phyloP scores from a whole-genome alignment of 2,888 invertebrate species.

The Ectobius pallidus region DNA sequence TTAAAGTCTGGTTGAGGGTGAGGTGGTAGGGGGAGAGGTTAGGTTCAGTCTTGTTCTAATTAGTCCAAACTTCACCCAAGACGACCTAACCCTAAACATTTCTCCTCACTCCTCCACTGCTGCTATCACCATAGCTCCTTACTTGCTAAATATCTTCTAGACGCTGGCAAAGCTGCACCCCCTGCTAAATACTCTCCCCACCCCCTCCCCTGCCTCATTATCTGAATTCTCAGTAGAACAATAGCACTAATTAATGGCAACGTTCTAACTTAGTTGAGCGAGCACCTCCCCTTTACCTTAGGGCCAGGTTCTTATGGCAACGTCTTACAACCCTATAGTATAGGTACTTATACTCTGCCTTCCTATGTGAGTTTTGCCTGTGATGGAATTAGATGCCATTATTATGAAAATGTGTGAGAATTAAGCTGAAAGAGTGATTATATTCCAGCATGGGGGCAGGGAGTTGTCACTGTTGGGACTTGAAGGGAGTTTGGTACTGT shows the following conservation, averaged over 20 bases:
- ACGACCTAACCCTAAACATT: slow-evolving; percentile 32
- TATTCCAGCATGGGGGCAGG: neutral
- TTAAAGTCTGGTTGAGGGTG: slow-evolving; percentile 28
- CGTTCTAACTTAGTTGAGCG: slow-evolving; percentile 36
- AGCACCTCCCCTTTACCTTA: slow-evolving; percentile 22
- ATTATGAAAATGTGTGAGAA: slow-evolving; percentile 34
- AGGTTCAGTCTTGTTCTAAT: slow-evolving; percentile 40
- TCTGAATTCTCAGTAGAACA: slow-evolving; percentile 44
- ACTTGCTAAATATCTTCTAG: slow-evolving; percentile 39
- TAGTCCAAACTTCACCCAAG: slow-evolving; percentile 40
- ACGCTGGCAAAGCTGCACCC: neutral
- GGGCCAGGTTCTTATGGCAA: slow-evolving; percentile 19
- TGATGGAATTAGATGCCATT: slow-evolving; percentile 33
- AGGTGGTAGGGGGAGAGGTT: neutral
- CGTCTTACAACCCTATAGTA: slow-evolving; percentile 15
- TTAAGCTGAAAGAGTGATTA: slow-evolving; percentile 29
- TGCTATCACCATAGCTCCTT: slow-evolving; percentile 35
- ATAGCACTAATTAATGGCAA: slow-evolving; percentile 44
- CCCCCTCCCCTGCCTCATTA: slow-evolving; percentile 41
- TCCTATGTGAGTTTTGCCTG: slow-evolving; percentile 14
- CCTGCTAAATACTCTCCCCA: slow-evolving; percentile 37
- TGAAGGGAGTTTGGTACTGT: too few species aligned
- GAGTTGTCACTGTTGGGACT: too few species aligned
- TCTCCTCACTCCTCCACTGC: slow-evolving; percentile 26
- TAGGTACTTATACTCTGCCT: slow-evolving; percentile 25